Evolutionary conservation across 2,888 invertebrate genomes (phyloP), one percentile per base, ranked within the genome.

Genomic region (Orthonevra nobilis): DNA sequence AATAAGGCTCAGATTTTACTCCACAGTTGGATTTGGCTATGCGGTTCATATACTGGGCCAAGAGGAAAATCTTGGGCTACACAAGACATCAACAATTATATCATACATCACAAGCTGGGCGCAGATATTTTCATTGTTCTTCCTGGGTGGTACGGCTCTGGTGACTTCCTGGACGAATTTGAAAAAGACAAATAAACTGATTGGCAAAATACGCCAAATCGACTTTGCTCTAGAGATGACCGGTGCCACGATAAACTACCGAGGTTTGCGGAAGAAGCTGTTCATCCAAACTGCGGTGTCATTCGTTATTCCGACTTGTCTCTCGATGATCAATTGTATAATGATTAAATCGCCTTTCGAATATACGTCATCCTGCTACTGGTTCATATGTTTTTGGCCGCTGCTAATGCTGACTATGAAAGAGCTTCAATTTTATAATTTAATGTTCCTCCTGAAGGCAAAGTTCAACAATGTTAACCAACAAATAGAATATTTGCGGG

Each of bases 311-410:
- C 83, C 85, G 2, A 75, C 82, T 6, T 66, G 72, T n/a, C 56
- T 84, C 5, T 85, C 85, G 1, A 85, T 85, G 85, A 82, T 85
- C 15, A 85, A 85, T 42, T 85, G 85, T 28, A 69, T 85, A n/a
- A 82, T 85, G 50, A 81, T 85, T 19, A 83, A 83, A 20, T 81
- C 77, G 1, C 56, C 46, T 0, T 75, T 82, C 23, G 42, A 17
- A 6, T 3, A 70, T 5, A 15, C 73, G 0, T 82, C 84, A 4
- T 58, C 73, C 2, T 85, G 85, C 58, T 86, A 81, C 19, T 84
- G 84, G 84, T 85, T 84, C 70, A 84, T 86, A 14, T 86, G 85
- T 19, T 85, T 85, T 64, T 64, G 77, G n/a, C 85, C 85, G 3
- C 82, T 86, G 17, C 72, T 84, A 3, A 19, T 84, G 34, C 17